Evolutionary conservation across 2,797 vertebrate species (phyloP).

Genomic region (Pantherophis alleghaniensis): DNA sequence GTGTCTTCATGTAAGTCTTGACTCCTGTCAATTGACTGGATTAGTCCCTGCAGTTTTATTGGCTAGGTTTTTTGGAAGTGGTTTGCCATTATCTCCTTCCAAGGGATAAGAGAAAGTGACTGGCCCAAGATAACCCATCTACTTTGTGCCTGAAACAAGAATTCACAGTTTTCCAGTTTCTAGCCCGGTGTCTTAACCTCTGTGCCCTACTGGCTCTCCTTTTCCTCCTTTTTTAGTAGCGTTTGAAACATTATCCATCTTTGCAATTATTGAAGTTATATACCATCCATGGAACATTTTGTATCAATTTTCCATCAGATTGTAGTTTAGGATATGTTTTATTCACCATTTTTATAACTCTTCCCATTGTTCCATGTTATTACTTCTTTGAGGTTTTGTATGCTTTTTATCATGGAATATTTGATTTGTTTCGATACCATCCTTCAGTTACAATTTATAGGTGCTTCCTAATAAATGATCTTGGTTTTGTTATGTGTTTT

Average conservation of each 20-base stretch:
- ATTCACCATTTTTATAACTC: background rate
- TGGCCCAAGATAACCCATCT: background rate
- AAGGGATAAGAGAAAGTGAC: background rate
- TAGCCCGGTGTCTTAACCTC: background rate
- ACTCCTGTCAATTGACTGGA: background rate
- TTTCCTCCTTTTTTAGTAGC: background rate
- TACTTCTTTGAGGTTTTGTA: background rate
- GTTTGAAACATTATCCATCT: background rate
- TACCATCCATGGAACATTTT: background rate
- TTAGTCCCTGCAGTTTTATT: background rate
- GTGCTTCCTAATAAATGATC: background rate
- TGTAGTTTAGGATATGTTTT: background rate
- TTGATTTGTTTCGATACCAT: background rate
- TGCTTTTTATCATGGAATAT: background rate
- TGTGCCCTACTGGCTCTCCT: background rate
- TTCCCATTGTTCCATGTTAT: background rate
- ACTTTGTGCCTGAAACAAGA: background rate
- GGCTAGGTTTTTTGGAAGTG: background rate
- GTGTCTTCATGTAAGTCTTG: background rate
- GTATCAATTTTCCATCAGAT: background rate
- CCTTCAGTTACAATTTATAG: background rate
- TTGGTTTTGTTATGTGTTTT: background rate
- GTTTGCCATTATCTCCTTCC: background rate
- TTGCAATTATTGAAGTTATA: background rate
- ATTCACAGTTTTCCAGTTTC: background rate